Evolutionary conservation across 2,113 vertebrate genomes (phyloP).

Genomic region (Holacanthus passer): DNA sequence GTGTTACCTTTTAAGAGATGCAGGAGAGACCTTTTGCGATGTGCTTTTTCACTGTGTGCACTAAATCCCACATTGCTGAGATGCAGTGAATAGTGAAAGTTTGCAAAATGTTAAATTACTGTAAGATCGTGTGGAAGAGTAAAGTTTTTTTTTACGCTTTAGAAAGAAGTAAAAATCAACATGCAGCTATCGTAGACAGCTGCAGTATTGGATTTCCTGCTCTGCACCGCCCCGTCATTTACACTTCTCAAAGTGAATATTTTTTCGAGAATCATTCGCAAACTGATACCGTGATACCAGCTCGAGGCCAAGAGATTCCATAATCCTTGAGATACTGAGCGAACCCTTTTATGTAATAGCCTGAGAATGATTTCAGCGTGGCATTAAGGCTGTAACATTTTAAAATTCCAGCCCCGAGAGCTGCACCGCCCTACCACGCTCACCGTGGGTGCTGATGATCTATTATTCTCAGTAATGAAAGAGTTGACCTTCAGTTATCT

Average conservation of each 20-base stretch:
- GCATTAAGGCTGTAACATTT: constrained; percentile 58
- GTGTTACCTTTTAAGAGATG: constrained; percentile 30
- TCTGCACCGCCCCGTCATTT: constrained; percentile 2
- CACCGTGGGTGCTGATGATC: constrained; percentile 51
- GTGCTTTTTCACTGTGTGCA: background rate
- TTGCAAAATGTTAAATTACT: background rate
- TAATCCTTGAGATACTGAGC: constrained; percentile 61
- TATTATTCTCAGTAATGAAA: constrained; percentile 76
- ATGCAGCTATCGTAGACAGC: background rate
- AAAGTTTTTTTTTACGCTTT: background rate
- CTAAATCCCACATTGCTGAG: constrained; percentile 4
- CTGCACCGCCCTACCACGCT: background rate
- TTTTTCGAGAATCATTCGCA: constrained; percentile 37
- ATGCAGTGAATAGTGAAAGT: background rate
- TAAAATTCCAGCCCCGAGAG: constrained; percentile 50
- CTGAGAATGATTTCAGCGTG: constrained; percentile 60
- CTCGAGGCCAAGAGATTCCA: constrained; percentile 55
- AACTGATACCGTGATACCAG: constrained; percentile 29
- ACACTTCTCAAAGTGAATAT: constrained; percentile 33
- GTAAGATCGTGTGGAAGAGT: too few relatives aligned
- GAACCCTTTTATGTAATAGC: constrained; percentile 43
- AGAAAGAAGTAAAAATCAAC: background rate
- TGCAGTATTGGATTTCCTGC: constrained; percentile 18
- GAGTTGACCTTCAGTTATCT: constrained; percentile 74
- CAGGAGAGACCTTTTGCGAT: constrained; percentile 1